phyloP scores from a whole-genome alignment of 2,797 vertebrate species.

The Anomalospiza imberbis region DNA sequence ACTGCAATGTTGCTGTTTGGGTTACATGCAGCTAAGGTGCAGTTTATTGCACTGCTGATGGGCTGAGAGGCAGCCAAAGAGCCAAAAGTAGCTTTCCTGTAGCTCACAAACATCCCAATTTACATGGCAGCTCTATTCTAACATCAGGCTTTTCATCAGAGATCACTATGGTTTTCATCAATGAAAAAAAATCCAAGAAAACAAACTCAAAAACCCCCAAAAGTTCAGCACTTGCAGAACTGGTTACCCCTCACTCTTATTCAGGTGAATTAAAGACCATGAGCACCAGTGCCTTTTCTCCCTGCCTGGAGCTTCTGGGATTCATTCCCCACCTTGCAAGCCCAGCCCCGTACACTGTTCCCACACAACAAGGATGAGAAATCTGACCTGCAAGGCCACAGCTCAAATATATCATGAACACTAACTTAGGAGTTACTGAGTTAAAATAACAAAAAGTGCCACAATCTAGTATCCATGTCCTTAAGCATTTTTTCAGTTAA shows the following conservation, averaged over 20 bases:
- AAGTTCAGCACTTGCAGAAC: background rate
- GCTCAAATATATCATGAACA: background rate
- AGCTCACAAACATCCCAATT: background rate
- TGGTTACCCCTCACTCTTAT: background rate
- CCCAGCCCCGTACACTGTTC: background rate
- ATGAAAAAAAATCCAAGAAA: background rate
- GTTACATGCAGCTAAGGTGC: background rate
- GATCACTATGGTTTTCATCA: background rate
- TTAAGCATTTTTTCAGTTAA: background rate
- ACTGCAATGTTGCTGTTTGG: background rate
- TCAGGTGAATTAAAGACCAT: background rate
- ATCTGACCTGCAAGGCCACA: background rate
- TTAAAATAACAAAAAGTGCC: background rate
- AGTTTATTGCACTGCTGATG: background rate
- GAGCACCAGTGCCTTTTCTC: background rate
- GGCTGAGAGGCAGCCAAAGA: background rate
- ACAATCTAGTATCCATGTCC: background rate
- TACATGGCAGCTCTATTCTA: background rate
- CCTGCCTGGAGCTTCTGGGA: background rate
- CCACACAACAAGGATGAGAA: background rate
- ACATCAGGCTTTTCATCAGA: background rate
- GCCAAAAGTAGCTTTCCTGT: background rate
- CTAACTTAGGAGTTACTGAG: background rate
- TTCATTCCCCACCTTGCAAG: background rate
- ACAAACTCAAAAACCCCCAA: rapidly evolving